These are phyloP conservation scores for Stylophora pistillata DNA, from an alignment of 64 coral and sea anemone species.

Conservation along the genomic window DNA sequence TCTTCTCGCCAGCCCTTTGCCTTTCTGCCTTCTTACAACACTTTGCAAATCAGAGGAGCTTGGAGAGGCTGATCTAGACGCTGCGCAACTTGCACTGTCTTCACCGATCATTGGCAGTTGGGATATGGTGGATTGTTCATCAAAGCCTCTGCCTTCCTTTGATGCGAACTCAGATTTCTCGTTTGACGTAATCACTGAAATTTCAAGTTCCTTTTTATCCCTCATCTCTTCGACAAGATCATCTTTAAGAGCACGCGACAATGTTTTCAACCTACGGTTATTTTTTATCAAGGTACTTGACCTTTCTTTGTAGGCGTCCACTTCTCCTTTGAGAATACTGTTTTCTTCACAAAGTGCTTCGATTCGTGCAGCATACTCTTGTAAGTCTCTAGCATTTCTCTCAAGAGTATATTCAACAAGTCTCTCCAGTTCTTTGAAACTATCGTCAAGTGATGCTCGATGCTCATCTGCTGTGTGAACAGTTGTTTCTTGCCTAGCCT, in stretches of 20 bases:
- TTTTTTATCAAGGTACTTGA: neutral
- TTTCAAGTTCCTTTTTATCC: slow-evolving; percentile 17
- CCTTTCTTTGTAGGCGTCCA: neutral
- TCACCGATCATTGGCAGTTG: neutral
- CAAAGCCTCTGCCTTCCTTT: neutral
- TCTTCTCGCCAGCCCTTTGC: neutral
- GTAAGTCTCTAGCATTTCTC: neutral
- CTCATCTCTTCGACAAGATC: slow-evolving; percentile 20
- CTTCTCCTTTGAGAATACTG: neutral
- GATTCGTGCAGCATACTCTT: neutral
- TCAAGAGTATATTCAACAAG: neutral
- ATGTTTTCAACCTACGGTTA: neutral
- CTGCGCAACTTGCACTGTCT: no score
- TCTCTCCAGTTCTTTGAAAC: neutral
- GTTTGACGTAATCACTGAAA: slow-evolving; percentile 5
- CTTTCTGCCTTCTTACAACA: neutral
- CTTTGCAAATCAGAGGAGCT: neutral
- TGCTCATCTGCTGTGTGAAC: neutral
- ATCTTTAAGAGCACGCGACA: slow-evolving; percentile 16
- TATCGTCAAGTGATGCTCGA: neutral
- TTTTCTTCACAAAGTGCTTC: slow-evolving; percentile 21
- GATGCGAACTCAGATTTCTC: neutral
- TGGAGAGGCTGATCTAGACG: neutral
- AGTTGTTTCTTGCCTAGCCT: neutral
- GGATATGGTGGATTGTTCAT: slow-evolving; percentile 10